These are phyloP conservation scores for Branchinecta lindahli DNA, from an alignment of 1,140 invertebrate species.

Conservation along the genomic window DNA sequence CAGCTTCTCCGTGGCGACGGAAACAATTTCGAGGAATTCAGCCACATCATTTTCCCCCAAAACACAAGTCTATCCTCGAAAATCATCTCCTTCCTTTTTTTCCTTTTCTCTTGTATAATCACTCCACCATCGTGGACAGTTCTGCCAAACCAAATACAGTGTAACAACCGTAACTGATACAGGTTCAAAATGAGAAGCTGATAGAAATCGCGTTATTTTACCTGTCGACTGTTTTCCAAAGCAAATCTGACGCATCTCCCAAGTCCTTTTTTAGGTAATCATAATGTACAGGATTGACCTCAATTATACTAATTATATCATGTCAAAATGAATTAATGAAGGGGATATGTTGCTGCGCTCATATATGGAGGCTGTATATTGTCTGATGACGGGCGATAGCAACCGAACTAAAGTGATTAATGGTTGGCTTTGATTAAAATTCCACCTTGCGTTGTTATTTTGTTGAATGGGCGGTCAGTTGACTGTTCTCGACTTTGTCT, in stretches of 20 bases:
- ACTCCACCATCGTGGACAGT: too few species aligned
- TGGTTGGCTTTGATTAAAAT: slow-evolving; percentile 6
- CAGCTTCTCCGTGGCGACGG: too few species aligned
- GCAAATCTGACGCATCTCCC: background rate
- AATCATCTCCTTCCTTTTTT: too few species aligned
- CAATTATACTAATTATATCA: background rate
- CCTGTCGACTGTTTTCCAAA: too few species aligned
- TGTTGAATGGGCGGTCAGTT: background rate
- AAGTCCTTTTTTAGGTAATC: background rate
- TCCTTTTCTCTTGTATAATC: too few species aligned
- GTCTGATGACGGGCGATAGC: background rate
- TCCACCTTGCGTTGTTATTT: background rate
- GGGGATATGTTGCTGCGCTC: background rate
- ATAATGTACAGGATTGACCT: slow-evolving; percentile 6
- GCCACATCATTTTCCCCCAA: too few species aligned
- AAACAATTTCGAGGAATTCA: too few species aligned
- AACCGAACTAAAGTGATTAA: background rate
- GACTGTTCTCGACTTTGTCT: background rate
- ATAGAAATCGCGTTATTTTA: too few species aligned
- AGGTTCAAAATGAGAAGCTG: too few species aligned
- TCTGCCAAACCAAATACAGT: too few species aligned
- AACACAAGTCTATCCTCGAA: too few species aligned
- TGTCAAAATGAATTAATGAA: slow-evolving; percentile 2
- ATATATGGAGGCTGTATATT: background rate
- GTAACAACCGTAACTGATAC: too few species aligned